Percentiles rank a stretch among this genome's conserved stretches.
Evolutionary conservation across 2,797 vertebrate genomes (phyloP).

Genomic region (Amblyopsis hoosieri): DNA sequence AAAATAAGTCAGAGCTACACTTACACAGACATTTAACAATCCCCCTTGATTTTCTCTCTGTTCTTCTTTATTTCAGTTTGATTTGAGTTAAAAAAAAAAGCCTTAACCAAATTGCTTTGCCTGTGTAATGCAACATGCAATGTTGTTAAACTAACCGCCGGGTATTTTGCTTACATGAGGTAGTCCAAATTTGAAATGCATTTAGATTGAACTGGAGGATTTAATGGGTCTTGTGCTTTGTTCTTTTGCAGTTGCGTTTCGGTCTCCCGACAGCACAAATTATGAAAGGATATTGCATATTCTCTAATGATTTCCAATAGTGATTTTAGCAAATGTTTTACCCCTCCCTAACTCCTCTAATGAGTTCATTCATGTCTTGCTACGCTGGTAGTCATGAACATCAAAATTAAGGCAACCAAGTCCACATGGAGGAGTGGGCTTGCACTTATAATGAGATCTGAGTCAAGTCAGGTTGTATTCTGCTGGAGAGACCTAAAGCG

Average conservation of each 20-base stretch:
- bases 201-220: constrained; percentile 62
- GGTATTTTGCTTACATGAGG: constrained; percentile 72
- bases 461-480: constrained; percentile 2
- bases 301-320: constrained; percentile 74
- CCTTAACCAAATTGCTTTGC: constrained; percentile 56
- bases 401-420: constrained; percentile 43
- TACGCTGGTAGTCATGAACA: constrained; percentile 34
- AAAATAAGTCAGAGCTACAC: constrained; percentile 40
- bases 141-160: constrained; percentile 68
- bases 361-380: constrained; percentile 22
- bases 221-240: constrained; percentile 70
- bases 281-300: constrained; percentile 74
- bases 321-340: constrained; percentile 55
- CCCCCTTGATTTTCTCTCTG: constrained; percentile 51
- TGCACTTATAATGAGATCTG: background rate
- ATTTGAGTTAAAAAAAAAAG: constrained; percentile 54
- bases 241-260: constrained; percentile 60
- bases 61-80: constrained; percentile 68
- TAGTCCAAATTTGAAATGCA: constrained; percentile 63
- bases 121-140: constrained; percentile 67
- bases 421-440: constrained; percentile 7
- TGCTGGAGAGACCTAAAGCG: constrained; percentile 5
- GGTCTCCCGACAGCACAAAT: constrained; percentile 61
- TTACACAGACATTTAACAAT: constrained; percentile 50
- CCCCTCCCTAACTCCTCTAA: constrained; percentile 10